Percentiles rank a stretch among this genome's conserved stretches.
phyloP scores from a whole-genome alignment of 2,113 vertebrate genomes.

The Panurus biarmicus region DNA sequence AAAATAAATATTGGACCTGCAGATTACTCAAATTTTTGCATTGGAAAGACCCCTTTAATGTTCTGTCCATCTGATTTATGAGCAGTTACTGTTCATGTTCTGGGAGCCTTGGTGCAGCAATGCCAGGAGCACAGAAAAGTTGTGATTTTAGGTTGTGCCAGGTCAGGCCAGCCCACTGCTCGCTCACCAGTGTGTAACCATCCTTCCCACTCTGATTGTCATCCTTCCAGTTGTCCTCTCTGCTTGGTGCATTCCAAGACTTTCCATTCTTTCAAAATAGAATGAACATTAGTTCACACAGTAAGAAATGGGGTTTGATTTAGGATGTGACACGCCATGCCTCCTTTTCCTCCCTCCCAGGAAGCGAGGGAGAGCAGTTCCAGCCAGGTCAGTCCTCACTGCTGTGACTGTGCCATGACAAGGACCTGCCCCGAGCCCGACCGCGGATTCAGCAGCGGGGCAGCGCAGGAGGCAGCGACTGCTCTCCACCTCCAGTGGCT shows the following conservation, averaged over 20 bases:
- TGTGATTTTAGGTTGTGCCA: neutral
- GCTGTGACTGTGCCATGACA: too few relatives aligned
- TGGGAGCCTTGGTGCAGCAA: neutral
- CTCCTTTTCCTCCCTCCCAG: too few relatives aligned
- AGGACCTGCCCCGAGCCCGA: too few relatives aligned
- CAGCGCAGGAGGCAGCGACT: too few relatives aligned
- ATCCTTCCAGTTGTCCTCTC: neutral
- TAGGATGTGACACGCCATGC: too few relatives aligned
- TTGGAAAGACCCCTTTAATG: neutral
- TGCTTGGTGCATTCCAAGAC: neutral
- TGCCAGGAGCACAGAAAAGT: fast-evolving
- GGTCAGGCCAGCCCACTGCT: neutral
- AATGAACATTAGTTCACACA: neutral
- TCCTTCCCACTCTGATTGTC: neutral
- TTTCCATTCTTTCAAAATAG: neutral
- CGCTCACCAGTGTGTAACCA: neutral
- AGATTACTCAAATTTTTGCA: neutral
- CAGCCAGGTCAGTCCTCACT: too few relatives aligned
- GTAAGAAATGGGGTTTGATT: neutral
- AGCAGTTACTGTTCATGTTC: neutral
- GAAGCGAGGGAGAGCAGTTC: too few relatives aligned
- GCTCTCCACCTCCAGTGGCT: too few relatives aligned
- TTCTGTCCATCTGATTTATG: neutral
- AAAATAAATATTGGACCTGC: neutral
- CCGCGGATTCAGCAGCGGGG: too few relatives aligned